Base-by-base conservation (phyloP, 1,140 invertebrate species). In the Drusus annulatus region DNA sequence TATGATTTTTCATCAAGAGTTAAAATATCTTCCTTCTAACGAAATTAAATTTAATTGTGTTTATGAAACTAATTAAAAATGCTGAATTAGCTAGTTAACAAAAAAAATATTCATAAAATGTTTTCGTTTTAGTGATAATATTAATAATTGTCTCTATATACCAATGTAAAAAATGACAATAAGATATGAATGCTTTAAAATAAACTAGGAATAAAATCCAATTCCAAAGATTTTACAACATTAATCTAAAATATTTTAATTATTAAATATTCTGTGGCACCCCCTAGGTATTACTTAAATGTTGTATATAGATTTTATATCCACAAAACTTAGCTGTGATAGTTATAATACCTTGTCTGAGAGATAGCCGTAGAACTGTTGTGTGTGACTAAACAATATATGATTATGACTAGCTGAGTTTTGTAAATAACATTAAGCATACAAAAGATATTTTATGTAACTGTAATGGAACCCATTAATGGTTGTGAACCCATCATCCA, bases 321-420 rank as follows among this genome's bases (percentile, higher is more conserved):
- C 78, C 76, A 80, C 81, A 82, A 82, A 80, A 56, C 19, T 76
- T 83, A 83, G 81, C 81, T 83, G 81, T 83, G 81, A 83, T 83
- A 83, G 81, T 76, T 23, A n/a, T 50, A 21, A 60, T 60, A 60
- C 56, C 56, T 60, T 65, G 23, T 21, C 28, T 28, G 28, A 28
- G 62, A 31, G 62, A 25, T 65, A 65, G 62, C 2, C n/a, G 6
- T 65, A 65, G 62, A 65, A 25, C 15, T 31, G 36, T n/a, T 28
- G 21, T 65, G 25, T 25, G 21, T 65, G 62, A 31, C 23, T 65
- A 65, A 65, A 65, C 13, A 19, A 60, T 45, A 13, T 45, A 45
- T 45, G 8, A 45, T 45, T 21, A 60, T 58, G 0, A 58, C 19
- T 60, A 60, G 19, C 56, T 15, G 56, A 60, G 56, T 60, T 60